Evolutionary conservation across 2,113 vertebrate genomes (phyloP), one percentile per base, ranked within the genome.

Genomic region (Parus major): DNA sequence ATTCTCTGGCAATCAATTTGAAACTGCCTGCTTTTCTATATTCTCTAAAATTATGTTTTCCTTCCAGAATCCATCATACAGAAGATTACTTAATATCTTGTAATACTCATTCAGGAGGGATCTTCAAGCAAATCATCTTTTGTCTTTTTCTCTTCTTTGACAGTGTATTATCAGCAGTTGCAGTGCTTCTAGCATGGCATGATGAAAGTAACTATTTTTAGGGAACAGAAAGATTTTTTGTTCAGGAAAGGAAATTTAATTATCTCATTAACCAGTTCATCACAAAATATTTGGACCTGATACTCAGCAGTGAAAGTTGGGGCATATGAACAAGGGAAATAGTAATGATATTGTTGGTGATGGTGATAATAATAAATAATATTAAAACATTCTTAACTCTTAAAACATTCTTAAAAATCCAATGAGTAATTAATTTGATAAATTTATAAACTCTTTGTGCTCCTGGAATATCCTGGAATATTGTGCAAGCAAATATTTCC

Each of bases 121-220:
- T 81, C 59, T 93, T 86, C 20, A 95, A 59, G 52, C 8, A 88
- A 88, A 72, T 52, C 0, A 29, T 82, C 46, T 42, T 68, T 90
- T 83, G 79, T 13, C 35, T 60, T 91, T 88, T 49, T 92, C 39
- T 66, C 42, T 71, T 83, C 65, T 92, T 81, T 77, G 66, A 65
- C 59, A 35, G 20, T 28, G 9, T 85, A 71, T 75, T 87, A 73
- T 76, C 73, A 83, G 27, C 29, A 71, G 50, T 52, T 5, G 6
- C 22, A 50, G 31, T 46, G 10, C 27, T 93, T 94, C 49, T 82
- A 83, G 41, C 15, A 23, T 24, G 56, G 86, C 14, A 77, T 76
- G 49, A 82, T 91, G 44, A 88, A 94, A 84, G 66, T 52, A 72
- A 68, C 24, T 86, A 57, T 86, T 93, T 96, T 95, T 79, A 95